phyloP scores from a whole-genome alignment of 23 tunicate genomes.

The Styela clava region DNA sequence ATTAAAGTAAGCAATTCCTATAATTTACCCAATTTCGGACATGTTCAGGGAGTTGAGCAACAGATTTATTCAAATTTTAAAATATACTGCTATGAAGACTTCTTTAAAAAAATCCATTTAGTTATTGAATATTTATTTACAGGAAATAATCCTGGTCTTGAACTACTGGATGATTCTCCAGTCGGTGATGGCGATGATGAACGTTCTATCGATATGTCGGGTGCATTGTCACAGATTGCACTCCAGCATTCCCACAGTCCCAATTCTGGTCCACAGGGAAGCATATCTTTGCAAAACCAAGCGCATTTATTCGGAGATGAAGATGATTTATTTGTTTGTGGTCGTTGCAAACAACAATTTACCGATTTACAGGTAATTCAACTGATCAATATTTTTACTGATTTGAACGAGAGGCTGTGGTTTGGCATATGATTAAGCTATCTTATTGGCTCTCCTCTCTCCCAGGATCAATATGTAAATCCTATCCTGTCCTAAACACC shows the following conservation, averaged over 20 bases:
- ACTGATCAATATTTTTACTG: neutral
- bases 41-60: too few species aligned
- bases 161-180: neutral
- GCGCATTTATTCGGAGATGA: conserved; percentile 11
- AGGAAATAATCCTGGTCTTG: neutral
- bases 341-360: conserved; percentile 25
- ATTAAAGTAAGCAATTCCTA: too few species aligned
- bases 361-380: conserved; percentile 9
- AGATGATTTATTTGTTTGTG: conserved; percentile 21
- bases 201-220: conserved; percentile 13
- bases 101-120: too few species aligned
- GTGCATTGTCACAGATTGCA: conserved; percentile 14
- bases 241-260: neutral
- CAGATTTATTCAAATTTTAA: too few species aligned
- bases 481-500: neutral
- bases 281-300: neutral
- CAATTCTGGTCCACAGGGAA: neutral
- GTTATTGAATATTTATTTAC: neutral
- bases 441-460: too few species aligned
- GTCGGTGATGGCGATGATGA: conserved; percentile 6
- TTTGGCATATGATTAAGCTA: too few species aligned
- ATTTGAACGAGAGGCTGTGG: too few species aligned
- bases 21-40: too few species aligned
- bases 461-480: too few species aligned
- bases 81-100: too few species aligned